A percentile compares a stretch with the other conserved stretches of the same genome.
phyloP scores from a whole-genome alignment of 2,888 invertebrate species.

The Heterodera filipjevi region DNA sequence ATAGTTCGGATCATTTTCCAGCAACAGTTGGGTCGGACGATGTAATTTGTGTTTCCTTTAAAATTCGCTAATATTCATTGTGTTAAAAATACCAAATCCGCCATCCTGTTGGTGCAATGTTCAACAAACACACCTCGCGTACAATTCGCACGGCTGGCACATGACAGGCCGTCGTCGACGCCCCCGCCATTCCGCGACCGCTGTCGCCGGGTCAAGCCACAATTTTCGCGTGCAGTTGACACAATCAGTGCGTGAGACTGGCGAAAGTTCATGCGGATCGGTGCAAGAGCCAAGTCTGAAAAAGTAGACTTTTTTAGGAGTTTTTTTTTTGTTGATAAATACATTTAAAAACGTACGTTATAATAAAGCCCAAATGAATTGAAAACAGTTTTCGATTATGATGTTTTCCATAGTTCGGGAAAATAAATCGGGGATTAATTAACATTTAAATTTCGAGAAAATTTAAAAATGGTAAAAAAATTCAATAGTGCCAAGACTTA shows the following conservation, averaged over 20 bases:
- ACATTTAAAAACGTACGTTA: too few relatives aligned
- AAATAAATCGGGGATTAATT: too few relatives aligned
- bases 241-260: background rate
- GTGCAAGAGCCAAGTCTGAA: background rate
- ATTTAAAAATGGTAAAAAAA: too few relatives aligned
- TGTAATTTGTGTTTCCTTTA: background rate
- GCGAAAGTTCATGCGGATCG: background rate
- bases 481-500: background rate
- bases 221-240: background rate
- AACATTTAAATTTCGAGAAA: too few relatives aligned
- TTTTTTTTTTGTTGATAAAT: too few relatives aligned
- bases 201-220: background rate
- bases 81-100: background rate
- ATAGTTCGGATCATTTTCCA: background rate
- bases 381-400: too few relatives aligned
- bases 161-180: background rate
- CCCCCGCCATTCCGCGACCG: background rate
- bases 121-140: background rate
- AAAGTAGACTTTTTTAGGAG: too few relatives aligned
- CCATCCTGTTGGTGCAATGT: background rate
- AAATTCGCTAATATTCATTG: background rate
- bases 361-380: too few relatives aligned
- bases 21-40: background rate
- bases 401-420: too few relatives aligned
- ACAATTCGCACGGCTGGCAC: background rate